A percentile compares a stretch with the other conserved stretches of the same genome.
phyloP scores from a whole-genome alignment of 2,797 vertebrate species.

The Sparus aurata region DNA sequence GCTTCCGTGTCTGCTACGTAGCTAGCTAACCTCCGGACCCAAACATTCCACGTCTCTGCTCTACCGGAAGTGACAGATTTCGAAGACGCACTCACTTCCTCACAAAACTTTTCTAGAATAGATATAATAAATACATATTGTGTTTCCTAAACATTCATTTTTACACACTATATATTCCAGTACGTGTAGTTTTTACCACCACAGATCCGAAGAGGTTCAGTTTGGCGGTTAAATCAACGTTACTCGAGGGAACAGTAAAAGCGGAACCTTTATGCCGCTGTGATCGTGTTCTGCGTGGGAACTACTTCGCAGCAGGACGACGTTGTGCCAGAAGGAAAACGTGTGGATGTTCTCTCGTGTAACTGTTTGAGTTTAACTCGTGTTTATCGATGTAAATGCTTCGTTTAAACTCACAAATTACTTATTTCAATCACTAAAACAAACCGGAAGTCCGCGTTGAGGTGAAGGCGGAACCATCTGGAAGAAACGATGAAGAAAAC shows the following conservation, averaged over 20 bases:
- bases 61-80: constrained; percentile 54
- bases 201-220: neutral
- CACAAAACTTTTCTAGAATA: rapidly evolving
- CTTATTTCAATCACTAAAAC: rapidly evolving
- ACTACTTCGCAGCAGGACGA: neutral
- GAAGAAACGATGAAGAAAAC: constrained; percentile 75
- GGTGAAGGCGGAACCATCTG: rapidly evolving
- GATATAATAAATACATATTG: neutral
- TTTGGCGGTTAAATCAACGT: neutral
- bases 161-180: rapidly evolving
- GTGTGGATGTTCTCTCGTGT: constrained; percentile 18
- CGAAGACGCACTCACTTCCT: neutral
- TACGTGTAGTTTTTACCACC: rapidly evolving
- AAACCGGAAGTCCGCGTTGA: neutral
- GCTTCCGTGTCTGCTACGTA: neutral
- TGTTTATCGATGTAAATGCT: neutral
- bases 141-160: neutral
- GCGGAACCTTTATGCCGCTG: constrained; percentile 41
- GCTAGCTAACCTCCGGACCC: neutral
- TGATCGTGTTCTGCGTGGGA: constrained; percentile 49
- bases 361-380: neutral
- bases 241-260: rapidly evolving
- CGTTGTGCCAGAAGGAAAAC: constrained; percentile 16
- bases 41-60: neutral
- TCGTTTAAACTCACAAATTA: rapidly evolving